Base-by-base conservation (phyloP, 2,797 vertebrate genomes). In the Enteromius fasciolatus region DNA sequence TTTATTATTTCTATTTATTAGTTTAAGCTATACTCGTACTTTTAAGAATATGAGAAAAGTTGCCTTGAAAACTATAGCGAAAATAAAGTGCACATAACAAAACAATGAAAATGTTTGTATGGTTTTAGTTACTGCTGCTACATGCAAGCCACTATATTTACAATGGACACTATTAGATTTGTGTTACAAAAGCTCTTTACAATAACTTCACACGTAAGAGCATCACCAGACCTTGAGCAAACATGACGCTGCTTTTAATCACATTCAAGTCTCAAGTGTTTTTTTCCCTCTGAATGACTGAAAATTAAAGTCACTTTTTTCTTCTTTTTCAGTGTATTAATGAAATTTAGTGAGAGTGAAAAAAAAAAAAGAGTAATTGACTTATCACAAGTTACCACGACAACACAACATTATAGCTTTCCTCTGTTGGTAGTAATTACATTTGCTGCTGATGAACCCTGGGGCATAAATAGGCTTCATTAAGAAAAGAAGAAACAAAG, bases 341-440 rank as follows among this genome's bases (percentile, higher is more conserved):
- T 33, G 63, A 23, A 1, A 36, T 12, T 7, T 15, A n/a, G 4
- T 77, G 5, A 69, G 50, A 10, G 31, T 33, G 20, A 54, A 59
- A 57, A 79, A 36, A 59, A 54, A 59, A 59, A 80, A 12, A 41
- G 59, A 66, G 12, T 70, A 66, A 81, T 66, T 66, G 69, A 81
- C 20, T 81, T 81, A 75, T 64, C 41, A 39, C 18, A 23, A 25
- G 70, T 82, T 54, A 67, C 80, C 80, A 76, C 8, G 36, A 57
- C 63, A 76, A 82, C 80, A 41, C 72, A 41, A 20, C 54, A 73
- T 31, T 74, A 41, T 41, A 67, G 31, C 15, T 36, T 31, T 82
- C 8, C 36, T 57, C 61, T 28, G 12, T 28, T 61, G 25, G 28
- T 69, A 44, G 69, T 66, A 66, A 74, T 66, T 39, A 54, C 31